Conservation (phyloP, 2,888 invertebrate species). For the Cephus rjabovi region DNA sequence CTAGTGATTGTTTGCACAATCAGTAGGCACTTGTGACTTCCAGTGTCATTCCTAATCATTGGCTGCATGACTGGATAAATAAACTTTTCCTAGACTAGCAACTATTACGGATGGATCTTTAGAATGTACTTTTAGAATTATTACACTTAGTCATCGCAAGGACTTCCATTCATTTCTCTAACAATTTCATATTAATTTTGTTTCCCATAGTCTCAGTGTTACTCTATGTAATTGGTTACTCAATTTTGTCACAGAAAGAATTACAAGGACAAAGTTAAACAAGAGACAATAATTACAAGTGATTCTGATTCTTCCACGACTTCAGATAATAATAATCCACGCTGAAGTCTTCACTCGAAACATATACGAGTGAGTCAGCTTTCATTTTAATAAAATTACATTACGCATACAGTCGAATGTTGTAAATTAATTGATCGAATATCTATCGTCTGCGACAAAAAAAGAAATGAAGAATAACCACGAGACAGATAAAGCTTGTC, state of each 20-base stretch:
- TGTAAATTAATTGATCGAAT: background rate
- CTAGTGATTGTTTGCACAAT: background rate
- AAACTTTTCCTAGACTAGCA: background rate
- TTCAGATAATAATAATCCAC: background rate
- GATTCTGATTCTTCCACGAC: background rate
- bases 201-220: background rate
- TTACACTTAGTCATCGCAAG: background rate
- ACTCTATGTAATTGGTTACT: background rate
- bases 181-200: background rate
- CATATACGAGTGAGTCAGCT: background rate
- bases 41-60: background rate
- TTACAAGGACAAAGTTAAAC: background rate
- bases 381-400: background rate
- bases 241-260: background rate
- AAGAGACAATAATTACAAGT: background rate
- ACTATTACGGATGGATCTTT: background rate
- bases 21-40: background rate
- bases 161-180: background rate
- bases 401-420: background rate
- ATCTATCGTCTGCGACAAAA: background rate
- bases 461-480: background rate
- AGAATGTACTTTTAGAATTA: background rate
- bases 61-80: background rate
- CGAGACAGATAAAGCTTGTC: background rate
- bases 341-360: background rate